Percentiles rank a stretch among this genome's conserved stretches.
These are phyloP conservation scores for Pachycephus smyrnensis DNA, from an alignment of 2,888 invertebrate species.

Conservation along the genomic window DNA sequence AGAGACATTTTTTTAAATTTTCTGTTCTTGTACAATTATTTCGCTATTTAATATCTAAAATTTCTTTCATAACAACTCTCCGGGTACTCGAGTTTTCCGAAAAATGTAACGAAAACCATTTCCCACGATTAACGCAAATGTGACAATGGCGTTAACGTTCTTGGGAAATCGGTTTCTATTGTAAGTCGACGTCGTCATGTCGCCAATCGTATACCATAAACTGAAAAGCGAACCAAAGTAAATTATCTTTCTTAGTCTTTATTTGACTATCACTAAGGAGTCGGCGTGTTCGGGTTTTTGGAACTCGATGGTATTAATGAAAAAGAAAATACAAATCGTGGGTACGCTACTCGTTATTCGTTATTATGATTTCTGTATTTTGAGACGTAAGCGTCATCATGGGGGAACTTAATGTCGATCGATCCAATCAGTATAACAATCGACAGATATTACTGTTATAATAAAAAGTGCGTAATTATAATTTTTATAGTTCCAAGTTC, in stretches of 20 bases:
- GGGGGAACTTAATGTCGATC: not conserved
- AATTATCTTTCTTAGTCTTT: no score
- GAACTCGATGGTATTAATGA: not conserved
- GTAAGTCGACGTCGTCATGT: no score
- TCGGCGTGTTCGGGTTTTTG: not conserved
- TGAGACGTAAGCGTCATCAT: not conserved
- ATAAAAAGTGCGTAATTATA: not conserved
- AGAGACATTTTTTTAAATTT: not conserved
- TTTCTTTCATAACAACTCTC: not conserved
- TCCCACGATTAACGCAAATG: not conserved
- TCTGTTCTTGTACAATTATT: not conserved
- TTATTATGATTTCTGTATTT: not conserved
- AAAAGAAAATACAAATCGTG: not conserved
- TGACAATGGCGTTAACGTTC: no score
- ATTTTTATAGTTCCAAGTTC: not conserved
- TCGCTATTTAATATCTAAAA: not conserved
- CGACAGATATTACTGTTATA: not conserved
- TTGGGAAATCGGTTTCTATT: no score
- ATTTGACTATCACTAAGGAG: no score
- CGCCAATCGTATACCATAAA: no score
- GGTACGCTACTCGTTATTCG: not conserved
- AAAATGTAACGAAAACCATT: not conserved
- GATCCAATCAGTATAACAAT: not conserved
- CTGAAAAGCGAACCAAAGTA: no score
- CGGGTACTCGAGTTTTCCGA: not conserved